Percentiles rank a stretch among this genome's conserved stretches.
phyloP scores from a whole-genome alignment of 2,797 vertebrate species.

The Hybognathus amarus region DNA sequence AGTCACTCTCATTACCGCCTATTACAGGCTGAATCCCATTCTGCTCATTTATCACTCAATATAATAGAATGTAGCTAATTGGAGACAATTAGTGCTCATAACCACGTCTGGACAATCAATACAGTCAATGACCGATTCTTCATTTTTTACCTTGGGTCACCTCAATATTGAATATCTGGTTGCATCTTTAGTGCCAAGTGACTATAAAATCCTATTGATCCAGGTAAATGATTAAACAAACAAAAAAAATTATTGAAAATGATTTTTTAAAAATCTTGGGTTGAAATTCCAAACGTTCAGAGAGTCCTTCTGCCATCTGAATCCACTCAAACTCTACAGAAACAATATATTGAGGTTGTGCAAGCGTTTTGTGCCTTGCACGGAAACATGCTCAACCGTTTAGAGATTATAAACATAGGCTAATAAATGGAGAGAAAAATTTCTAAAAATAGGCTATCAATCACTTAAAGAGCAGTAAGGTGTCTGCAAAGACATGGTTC shows the following conservation, averaged over 20 bases:
- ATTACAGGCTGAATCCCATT: background rate
- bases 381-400: background rate
- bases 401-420: background rate
- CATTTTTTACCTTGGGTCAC: background rate
- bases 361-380: constrained; percentile 2
- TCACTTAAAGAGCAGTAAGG: background rate
- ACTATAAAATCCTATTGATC: background rate
- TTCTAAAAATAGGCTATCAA: background rate
- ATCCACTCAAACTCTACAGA: constrained; percentile 28
- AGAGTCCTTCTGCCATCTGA: constrained; percentile 20
- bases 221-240: constrained; percentile 2
- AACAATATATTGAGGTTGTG: constrained; percentile 11
- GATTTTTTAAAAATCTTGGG: background rate
- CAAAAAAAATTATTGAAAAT: background rate
- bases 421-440: background rate
- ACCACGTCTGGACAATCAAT: background rate
- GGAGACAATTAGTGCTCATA: background rate
- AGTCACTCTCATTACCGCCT: constrained; percentile 27
- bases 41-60: background rate
- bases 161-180: background rate
- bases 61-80: background rate
- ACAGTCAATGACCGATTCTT: background rate
- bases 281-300: background rate
- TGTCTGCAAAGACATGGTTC: background rate
- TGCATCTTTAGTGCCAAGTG: background rate